These are phyloP conservation scores for Megaustenia siamemsis DNA, from an alignment of 2,888 invertebrate genomes.

Conservation along the genomic window DNA sequence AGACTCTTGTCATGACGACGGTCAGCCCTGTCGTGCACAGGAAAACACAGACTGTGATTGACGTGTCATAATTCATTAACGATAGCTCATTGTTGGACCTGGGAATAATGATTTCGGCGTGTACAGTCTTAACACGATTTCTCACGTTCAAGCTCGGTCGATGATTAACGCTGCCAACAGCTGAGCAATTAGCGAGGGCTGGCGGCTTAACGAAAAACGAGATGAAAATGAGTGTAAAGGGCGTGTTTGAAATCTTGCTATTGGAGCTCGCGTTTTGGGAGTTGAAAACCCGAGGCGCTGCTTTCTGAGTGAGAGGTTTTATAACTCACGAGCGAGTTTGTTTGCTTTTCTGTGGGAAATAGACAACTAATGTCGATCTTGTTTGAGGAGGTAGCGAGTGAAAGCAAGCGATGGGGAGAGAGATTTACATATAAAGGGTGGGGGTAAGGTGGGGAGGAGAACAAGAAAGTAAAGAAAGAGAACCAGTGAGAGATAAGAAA, in stretches of 20 bases:
- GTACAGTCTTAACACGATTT: too few relatives aligned
- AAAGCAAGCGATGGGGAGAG: neutral
- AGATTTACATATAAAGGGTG: neutral
- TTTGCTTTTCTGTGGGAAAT: neutral
- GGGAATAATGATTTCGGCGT: neutral
- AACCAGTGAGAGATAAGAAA: neutral
- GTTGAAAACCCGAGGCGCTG: neutral
- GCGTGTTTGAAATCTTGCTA: neutral
- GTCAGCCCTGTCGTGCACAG: too few relatives aligned
- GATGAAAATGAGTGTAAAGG: neutral
- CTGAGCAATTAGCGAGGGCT: neutral
- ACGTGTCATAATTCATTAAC: neutral
- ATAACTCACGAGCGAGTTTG: neutral
- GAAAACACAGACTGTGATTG: too few relatives aligned
- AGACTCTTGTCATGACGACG: too few relatives aligned
- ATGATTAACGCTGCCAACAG: neutral
- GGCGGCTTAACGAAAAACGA: neutral
- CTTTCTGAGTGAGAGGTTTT: neutral
- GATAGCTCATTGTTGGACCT: neutral
- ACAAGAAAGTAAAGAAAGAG: neutral
- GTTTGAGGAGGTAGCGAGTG: neutral
- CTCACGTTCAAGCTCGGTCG: neutral
- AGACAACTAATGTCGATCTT: neutral
- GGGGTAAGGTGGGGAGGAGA: neutral
- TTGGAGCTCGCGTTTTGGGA: neutral